Conservation (phyloP, 2,888 invertebrate genomes). For the Drosophila anceps region DNA sequence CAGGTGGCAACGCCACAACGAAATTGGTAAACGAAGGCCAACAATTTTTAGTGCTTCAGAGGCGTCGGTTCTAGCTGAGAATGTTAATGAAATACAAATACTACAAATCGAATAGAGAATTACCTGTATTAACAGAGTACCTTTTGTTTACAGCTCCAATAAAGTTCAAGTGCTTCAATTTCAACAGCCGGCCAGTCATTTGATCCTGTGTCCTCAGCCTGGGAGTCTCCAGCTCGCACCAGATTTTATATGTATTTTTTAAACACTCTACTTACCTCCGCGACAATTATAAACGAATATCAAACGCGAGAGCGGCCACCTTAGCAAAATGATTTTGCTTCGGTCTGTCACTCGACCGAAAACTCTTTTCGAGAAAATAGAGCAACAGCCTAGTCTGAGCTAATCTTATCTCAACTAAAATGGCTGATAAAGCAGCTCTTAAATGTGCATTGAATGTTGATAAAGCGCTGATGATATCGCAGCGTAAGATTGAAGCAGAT, state of each 20-base stretch:
- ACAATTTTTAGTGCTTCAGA: neutral
- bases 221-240: neutral
- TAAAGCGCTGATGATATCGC: conserved; percentile 31
- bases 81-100: conserved; percentile 21
- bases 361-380: conserved; percentile 66
- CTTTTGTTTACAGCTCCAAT: conserved; percentile 23
- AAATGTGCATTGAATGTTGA: conserved; percentile 48
- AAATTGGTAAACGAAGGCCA: neutral
- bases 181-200: neutral
- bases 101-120: conserved; percentile 21
- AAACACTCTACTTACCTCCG: conserved; percentile 69
- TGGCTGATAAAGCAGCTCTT: conserved; percentile 49
- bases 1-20: conserved; percentile 32
- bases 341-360: conserved; percentile 44
- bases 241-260: neutral
- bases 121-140: conserved; percentile 41
- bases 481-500: conserved; percentile 43
- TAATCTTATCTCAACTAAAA: conserved; percentile 35
- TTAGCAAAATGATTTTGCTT: conserved; percentile 26
- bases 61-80: conserved; percentile 22
- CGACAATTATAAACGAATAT: conserved; percentile 3
- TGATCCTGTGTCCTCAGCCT: too few relatives aligned
- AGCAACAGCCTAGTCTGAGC: conserved; percentile 33
- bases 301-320: conserved; percentile 54
- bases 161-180: neutral